Evolutionary conservation across 2,888 invertebrate species (phyloP), one percentile per base, ranked within the genome.

Genomic region (Coelinius sp.): DNA sequence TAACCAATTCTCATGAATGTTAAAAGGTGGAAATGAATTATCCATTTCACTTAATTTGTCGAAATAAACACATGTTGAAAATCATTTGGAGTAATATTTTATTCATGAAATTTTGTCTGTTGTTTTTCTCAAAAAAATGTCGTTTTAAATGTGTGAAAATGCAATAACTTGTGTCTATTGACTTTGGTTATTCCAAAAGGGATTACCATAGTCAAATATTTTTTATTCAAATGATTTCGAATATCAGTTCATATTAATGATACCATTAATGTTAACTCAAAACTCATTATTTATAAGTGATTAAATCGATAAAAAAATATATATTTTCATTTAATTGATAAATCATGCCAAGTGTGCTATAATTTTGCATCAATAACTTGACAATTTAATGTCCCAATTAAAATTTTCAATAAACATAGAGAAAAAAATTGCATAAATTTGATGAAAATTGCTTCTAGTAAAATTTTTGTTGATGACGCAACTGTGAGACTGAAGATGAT

Each of bases 181-280:
- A 44, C 72, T 56, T 64, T 69, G 35, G 68, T 72, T 73, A 74
- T 76, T 76, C 66, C 66, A 70, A 24, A 68, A 56, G n/a, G 52
- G 68, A 76, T 75, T 75, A 76, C 46, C 73, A 76, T 75, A 76
- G 69, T 68, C 74, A 74, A 74, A 76, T 73, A 73, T 41, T 69
- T 66, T 52, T 20, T 24, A 5, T 20, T 24, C 63, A 14, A 63
- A 25, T 35, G 3, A 10, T 35, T 35, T 1, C 35, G 7, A 7
- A 10, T 35, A 10, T 35, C 35, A 7, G 27, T 7, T 7, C 27
- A 7, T 31, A 31, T 31, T 8, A 31, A 31, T 31, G 31, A 31
- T 31, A 31, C 8, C 31, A 4, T 31, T 31, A 31, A 31, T 4
- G 4, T 8, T 6, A 31, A 31, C n/a, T n/a, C n/a, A n/a, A n/a